These are phyloP conservation scores for Halesus radiatus DNA, from an alignment of 1,140 invertebrate species.

Conservation along the genomic window DNA sequence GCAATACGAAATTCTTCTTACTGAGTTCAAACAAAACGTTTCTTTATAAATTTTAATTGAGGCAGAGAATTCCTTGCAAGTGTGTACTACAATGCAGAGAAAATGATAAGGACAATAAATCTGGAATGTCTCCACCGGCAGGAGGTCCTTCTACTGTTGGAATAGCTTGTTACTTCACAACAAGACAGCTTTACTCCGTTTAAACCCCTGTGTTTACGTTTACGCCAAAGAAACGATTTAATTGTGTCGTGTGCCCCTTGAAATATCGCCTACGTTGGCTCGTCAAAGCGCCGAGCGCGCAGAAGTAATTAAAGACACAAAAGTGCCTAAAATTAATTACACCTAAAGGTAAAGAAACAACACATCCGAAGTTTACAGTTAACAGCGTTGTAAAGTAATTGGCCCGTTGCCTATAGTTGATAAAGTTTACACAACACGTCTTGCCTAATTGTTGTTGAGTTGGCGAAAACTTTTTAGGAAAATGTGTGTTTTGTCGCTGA, in stretches of 20 bases:
- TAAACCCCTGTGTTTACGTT: neutral
- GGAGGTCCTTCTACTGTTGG: conserved; percentile 2
- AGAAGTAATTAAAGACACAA: conserved; percentile 3
- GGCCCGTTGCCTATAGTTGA: no score
- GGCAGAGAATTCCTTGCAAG: neutral
- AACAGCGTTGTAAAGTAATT: no score
- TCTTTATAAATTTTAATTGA: no score
- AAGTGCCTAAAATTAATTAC: conserved; percentile 6
- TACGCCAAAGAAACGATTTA: neutral
- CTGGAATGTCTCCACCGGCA: neutral
- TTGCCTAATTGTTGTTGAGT: no score
- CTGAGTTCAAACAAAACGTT: no score
- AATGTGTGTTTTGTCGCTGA: no score
- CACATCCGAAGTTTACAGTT: neutral
- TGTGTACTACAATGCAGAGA: neutral
- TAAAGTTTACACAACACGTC: no score
- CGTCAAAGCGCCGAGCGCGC: neutral
- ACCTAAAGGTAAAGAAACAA: neutral
- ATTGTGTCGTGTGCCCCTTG: conserved; percentile 4
- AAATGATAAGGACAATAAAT: neutral
- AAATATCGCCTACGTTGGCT: neutral
- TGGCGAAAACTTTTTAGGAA: no score
- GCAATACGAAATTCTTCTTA: no score
- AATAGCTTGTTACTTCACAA: conserved; percentile 27
- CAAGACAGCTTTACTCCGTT: neutral